These are phyloP conservation scores for Axinella damicornis DNA, from an alignment of 37 sponge, comb jelly and placozoan species.

Conservation along the genomic window DNA sequence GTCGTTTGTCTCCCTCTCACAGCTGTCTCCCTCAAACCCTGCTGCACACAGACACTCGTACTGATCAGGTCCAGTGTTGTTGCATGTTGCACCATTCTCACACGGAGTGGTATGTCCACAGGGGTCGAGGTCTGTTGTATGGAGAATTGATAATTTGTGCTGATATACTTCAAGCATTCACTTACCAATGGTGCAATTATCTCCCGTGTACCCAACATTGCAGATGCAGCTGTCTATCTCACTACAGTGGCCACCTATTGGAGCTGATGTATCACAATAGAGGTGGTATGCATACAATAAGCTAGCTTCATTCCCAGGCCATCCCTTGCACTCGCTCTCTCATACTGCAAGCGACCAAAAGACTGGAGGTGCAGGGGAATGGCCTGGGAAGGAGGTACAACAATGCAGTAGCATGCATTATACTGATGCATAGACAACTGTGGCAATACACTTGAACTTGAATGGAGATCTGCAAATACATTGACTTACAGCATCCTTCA, in stretches of 20 bases:
- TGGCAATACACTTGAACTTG: no score
- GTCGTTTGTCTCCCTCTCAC: conserved; percentile 28
- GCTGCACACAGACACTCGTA: conserved; percentile 46
- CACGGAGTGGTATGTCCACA: conserved; percentile 30
- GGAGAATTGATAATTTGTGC: no score
- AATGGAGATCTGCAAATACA: no score
- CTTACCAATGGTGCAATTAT: no score
- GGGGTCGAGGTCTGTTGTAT: conserved; percentile 18
- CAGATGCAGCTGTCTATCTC: background rate
- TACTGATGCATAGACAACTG: no score
- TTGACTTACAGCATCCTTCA: no score
- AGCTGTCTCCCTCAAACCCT: conserved; percentile 35
- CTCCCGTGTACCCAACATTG: background rate
- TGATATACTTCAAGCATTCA: no score
- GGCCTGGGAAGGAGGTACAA: no score
- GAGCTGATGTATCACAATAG: background rate
- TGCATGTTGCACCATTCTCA: conserved; percentile 36
- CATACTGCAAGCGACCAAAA: no score
- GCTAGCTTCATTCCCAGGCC: background rate
- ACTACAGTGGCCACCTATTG: conserved; percentile 8
- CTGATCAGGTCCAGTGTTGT: conserved; percentile 22
- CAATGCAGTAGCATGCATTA: no score
- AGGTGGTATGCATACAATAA: background rate
- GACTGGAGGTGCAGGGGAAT: no score
- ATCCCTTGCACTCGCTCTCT: no score